phyloP scores from a whole-genome alignment of 2,888 invertebrate species.

The Sympetrum striolatum region DNA sequence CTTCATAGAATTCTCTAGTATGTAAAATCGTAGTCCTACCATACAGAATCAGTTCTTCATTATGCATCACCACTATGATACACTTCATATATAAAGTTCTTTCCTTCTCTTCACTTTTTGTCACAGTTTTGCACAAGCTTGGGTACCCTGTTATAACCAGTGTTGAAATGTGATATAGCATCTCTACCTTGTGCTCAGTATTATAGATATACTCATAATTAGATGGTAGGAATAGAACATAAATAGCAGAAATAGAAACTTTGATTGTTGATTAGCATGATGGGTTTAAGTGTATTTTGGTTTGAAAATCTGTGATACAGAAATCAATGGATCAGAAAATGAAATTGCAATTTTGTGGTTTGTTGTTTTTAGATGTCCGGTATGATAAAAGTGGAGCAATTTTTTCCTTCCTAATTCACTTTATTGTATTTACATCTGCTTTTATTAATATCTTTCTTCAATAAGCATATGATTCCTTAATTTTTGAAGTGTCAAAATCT shows the following conservation, averaged over 20 bases:
- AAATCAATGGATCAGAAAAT: too few relatives aligned
- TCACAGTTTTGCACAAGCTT: not conserved
- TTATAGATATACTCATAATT: not conserved
- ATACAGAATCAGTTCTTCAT: not conserved
- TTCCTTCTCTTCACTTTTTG: not conserved
- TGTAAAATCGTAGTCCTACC: not conserved
- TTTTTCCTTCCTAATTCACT: too few relatives aligned
- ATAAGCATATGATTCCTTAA: too few relatives aligned
- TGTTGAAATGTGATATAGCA: slow-evolving; percentile 49
- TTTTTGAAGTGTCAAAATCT: too few relatives aligned
- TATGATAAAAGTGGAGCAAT: too few relatives aligned
- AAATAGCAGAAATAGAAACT: not conserved
- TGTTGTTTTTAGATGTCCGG: too few relatives aligned
- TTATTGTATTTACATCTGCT: too few relatives aligned
- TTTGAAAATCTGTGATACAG: too few relatives aligned
- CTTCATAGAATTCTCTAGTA: not conserved
- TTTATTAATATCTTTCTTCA: too few relatives aligned
- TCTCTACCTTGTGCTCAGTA: not conserved
- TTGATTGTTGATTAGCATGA: not conserved
- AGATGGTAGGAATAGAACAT: not conserved
- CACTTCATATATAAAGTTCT: not conserved
- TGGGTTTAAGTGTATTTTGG: not conserved
- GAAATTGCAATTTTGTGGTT: too few relatives aligned
- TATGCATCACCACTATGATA: not conserved
- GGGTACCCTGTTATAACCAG: slow-evolving; percentile 52